These are phyloP conservation scores for Coleophora deauratella DNA, from an alignment of 2,888 invertebrate genomes.

Conservation along the genomic window DNA sequence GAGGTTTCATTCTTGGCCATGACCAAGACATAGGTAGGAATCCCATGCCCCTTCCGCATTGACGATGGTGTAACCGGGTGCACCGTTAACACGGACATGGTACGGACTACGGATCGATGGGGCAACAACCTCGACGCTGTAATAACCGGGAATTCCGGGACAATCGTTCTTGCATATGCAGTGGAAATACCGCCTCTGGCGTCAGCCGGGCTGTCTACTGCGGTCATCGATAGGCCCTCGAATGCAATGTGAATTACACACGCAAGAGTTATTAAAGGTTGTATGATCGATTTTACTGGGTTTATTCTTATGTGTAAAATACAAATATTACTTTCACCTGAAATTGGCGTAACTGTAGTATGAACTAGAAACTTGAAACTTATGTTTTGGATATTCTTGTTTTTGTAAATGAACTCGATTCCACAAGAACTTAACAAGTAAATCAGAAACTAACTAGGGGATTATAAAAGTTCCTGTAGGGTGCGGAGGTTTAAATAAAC, in stretches of 20 bases:
- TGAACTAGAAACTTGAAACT: no score
- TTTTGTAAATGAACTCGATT: no score
- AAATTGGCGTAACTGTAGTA: neutral
- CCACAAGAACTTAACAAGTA: no score
- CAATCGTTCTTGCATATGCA: slow-evolving; percentile 36
- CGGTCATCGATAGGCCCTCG: neutral
- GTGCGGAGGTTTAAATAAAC: no score
- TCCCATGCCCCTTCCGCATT: no score
- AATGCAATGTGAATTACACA: no score
- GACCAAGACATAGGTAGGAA: no score
- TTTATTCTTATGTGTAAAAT: neutral
- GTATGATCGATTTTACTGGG: neutral
- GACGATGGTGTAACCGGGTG: slow-evolving; percentile 55
- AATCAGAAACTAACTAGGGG: no score
- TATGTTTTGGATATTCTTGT: no score
- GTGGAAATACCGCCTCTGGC: slow-evolving; percentile 56
- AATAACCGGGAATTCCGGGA: slow-evolving; percentile 68
- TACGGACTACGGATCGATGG: slow-evolving; percentile 66
- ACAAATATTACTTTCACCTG: neutral
- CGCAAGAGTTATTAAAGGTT: no score
- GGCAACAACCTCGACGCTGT: slow-evolving; percentile 66
- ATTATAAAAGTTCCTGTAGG: no score
- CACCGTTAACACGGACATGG: slow-evolving; percentile 50
- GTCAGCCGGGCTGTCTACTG: slow-evolving; percentile 42
- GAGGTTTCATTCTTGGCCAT: no score